Percentiles rank a stretch among this genome's conserved stretches.
Evolutionary conservation across 2,888 invertebrate genomes (phyloP).

Genomic region (Ariolimax columbianus): DNA sequence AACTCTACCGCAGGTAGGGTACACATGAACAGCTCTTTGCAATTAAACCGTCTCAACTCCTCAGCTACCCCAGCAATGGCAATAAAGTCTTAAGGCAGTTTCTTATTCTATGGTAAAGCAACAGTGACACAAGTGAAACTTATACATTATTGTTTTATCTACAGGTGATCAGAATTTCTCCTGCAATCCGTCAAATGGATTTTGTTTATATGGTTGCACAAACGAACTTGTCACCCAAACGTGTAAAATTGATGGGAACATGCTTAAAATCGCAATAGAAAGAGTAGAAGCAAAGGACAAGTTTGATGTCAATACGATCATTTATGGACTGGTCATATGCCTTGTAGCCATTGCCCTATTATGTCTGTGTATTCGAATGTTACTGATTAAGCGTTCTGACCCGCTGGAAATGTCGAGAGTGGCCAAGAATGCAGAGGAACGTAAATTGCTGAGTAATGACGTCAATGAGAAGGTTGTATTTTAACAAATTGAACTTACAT

Average conservation of each 20-base stretch:
- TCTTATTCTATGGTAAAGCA: too few species aligned
- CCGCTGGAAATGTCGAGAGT: neutral
- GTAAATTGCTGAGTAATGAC: neutral
- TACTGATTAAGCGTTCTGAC: neutral
- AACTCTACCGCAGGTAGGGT: too few species aligned
- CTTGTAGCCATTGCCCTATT: neutral
- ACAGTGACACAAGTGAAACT: too few species aligned
- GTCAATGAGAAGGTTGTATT: slow-evolving; percentile 30
- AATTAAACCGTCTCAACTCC: too few species aligned
- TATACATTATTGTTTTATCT: too few species aligned
- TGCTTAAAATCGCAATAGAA: neutral
- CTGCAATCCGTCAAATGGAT: slow-evolving; percentile 22
- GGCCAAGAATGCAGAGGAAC: neutral
- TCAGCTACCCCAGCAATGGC: too few species aligned
- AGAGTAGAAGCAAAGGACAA: neutral
- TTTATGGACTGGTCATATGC: neutral
- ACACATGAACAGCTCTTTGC: too few species aligned
- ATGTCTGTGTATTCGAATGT: neutral
- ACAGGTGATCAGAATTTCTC: slow-evolving; percentile 8
- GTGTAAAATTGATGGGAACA: neutral
- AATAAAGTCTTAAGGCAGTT: too few species aligned
- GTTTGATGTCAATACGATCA: neutral
- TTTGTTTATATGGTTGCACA: slow-evolving; percentile 16
- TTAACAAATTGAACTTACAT: neutral
- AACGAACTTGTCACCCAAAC: neutral